Evolutionary conservation across 2,113 vertebrate species (phyloP).

Genomic region (Bucco capensis): DNA sequence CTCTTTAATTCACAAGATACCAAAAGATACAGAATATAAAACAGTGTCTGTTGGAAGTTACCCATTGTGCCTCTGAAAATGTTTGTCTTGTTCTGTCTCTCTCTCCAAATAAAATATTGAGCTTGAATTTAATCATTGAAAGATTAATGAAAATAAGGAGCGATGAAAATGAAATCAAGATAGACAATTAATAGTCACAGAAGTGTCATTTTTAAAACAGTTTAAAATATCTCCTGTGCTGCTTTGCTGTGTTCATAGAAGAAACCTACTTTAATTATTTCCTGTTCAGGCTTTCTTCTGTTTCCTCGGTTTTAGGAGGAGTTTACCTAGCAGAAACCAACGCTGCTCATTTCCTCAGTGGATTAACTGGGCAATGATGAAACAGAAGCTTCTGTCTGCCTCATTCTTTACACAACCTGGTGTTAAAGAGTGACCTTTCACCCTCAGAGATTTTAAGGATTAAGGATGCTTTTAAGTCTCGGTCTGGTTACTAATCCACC

Average conservation of each 20-base stretch:
- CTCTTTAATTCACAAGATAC: not conserved
- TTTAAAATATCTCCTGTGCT: not conserved
- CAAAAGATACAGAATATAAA: not conserved
- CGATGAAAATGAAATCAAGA: slow-evolving; percentile 1
- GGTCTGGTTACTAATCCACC: slow-evolving; percentile 83
- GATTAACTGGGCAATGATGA: slow-evolving; percentile 79
- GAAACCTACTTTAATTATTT: slow-evolving; percentile 68
- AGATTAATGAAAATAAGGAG: slow-evolving; percentile 9
- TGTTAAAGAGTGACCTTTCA: slow-evolving; percentile 91
- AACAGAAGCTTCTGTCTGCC: slow-evolving; percentile 80
- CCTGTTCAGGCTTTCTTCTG: slow-evolving; percentile 49
- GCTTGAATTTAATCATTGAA: slow-evolving; percentile 40
- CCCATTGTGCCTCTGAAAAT: not conserved
- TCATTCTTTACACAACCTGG: slow-evolving; percentile 85
- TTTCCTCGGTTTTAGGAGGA: slow-evolving; percentile 70
- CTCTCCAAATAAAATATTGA: not conserved
- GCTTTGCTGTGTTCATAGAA: not conserved
- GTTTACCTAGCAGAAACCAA: slow-evolving; percentile 63
- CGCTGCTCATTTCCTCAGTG: slow-evolving; percentile 86
- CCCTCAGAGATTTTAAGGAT: slow-evolving; percentile 90
- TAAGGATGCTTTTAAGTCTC: slow-evolving; percentile 86
- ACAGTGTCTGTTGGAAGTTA: not conserved
- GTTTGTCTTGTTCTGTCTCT: not conserved
- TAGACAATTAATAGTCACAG: not conserved
- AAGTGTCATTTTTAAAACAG: slow-evolving; percentile 11